These are phyloP conservation scores for Aphodius granarius DNA, from an alignment of 2,888 invertebrate genomes.

Conservation along the genomic window DNA sequence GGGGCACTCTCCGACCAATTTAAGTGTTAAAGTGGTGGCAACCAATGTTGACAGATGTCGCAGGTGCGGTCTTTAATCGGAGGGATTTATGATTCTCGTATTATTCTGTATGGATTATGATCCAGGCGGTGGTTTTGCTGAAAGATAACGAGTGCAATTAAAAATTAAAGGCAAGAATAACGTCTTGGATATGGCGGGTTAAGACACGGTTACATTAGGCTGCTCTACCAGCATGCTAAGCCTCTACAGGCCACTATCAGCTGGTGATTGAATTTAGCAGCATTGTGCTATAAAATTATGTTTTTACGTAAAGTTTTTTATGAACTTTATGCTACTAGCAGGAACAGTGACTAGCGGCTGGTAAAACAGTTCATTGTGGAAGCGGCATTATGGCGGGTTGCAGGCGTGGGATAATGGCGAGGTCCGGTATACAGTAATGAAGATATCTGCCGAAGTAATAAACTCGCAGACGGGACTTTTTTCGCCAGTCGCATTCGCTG, in stretches of 20 bases:
- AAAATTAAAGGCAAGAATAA: background rate
- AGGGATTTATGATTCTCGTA: background rate
- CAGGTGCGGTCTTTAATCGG: background rate
- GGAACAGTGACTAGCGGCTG: too few relatives aligned
- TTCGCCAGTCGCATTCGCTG: background rate
- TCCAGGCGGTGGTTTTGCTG: background rate
- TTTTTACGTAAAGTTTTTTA: too few relatives aligned
- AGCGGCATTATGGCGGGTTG: background rate
- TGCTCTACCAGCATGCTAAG: too few relatives aligned
- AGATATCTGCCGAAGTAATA: background rate
- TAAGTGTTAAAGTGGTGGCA: background rate
- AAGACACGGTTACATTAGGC: too few relatives aligned
- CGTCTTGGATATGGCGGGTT: too few relatives aligned
- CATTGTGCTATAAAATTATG: too few relatives aligned
- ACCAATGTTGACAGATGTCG: background rate
- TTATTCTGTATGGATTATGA: background rate
- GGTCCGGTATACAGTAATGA: background rate
- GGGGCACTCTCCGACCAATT: background rate
- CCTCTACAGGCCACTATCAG: too few relatives aligned
- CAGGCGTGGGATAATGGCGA: background rate
- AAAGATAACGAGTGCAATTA: background rate
- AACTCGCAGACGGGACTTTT: background rate
- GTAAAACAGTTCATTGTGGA: too few relatives aligned
- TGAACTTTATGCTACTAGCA: too few relatives aligned
- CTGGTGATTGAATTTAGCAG: too few relatives aligned